Percentiles rank a stretch among this genome's conserved stretches.
phyloP scores from a whole-genome alignment of 2,888 invertebrate species.

The Trichacis sp. region DNA sequence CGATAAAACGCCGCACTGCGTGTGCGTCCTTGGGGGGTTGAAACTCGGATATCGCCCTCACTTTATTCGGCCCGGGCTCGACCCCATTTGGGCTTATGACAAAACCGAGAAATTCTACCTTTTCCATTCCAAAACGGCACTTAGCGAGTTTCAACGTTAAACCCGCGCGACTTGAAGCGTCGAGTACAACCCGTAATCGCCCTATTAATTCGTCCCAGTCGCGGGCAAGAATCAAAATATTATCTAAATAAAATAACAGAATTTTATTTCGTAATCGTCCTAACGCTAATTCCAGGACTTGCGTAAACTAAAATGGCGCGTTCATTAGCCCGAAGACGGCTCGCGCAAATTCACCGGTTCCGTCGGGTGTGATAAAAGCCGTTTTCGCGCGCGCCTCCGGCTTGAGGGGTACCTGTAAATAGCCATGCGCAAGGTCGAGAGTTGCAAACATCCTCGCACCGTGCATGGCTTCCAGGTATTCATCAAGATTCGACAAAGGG shows the following conservation, averaged over 20 bases:
- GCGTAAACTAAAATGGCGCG: conserved; percentile 48
- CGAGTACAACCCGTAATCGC: no score
- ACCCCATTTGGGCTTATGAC: conserved; percentile 1
- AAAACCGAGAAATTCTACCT: no score
- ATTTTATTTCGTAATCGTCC: conserved; percentile 22
- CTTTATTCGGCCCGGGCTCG: conserved; percentile 6
- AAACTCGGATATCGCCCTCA: conserved; percentile 9
- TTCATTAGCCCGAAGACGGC: conserved; percentile 53
- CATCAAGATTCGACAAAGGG: conserved; percentile 33
- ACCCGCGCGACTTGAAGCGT: no score
- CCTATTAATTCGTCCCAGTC: conserved; percentile 19
- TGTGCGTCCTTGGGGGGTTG: background rate
- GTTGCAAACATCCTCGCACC: conserved; percentile 3
- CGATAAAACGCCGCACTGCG: conserved; percentile 2
- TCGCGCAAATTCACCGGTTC: conserved; percentile 46
- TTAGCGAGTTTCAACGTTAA: no score
- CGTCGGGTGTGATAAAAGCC: conserved; percentile 44
- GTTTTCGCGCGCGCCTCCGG: conserved; percentile 29
- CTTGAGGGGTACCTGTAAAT: conserved; percentile 34
- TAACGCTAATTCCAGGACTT: conserved; percentile 30
- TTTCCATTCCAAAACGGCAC: no score
- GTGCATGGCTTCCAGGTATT: conserved; percentile 18
- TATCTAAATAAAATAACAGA: conserved; percentile 25
- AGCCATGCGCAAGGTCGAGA: conserved; percentile 25
- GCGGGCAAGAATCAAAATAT: conserved; percentile 13